Conservation (phyloP, 2,797 vertebrate genomes). For the Tenualosa ilisha region DNA sequence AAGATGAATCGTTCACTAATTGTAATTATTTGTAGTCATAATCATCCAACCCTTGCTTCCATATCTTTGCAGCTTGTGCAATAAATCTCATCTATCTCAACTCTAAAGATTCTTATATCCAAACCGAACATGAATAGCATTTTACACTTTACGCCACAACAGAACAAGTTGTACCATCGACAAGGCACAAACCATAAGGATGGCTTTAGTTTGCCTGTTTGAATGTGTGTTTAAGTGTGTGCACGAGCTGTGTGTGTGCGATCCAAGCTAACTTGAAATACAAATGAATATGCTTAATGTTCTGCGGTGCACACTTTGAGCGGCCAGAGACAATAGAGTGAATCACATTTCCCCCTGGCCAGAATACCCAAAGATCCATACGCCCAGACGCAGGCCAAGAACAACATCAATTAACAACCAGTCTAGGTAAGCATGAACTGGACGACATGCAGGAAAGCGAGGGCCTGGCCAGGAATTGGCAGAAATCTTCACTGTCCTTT, state of each 20-base stretch:
- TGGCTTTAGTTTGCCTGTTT: too few species aligned
- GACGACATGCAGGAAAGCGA: not conserved
- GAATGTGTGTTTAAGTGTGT: not conserved
- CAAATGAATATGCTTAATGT: not conserved
- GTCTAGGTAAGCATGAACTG: not conserved
- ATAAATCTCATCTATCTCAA: not conserved
- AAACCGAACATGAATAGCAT: not conserved
- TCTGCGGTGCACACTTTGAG: not conserved
- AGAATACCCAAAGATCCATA: not conserved
- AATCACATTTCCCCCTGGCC: not conserved
- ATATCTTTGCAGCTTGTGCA: not conserved
- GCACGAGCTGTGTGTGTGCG: not conserved
- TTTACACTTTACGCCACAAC: not conserved
- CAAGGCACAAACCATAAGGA: not conserved
- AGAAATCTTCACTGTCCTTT: slow-evolving; percentile 35
- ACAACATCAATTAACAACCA: slow-evolving; percentile 25
- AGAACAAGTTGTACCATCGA: not conserved
- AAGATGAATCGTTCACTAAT: too few species aligned
- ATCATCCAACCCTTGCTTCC: too few species aligned
- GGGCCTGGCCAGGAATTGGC: slow-evolving; percentile 35
- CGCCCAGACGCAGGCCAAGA: not conserved
- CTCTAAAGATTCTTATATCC: not conserved
- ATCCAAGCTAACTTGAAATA: not conserved
- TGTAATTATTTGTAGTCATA: too few species aligned
- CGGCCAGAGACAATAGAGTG: slow-evolving; percentile 5